Base-by-base conservation (phyloP, 2,113 vertebrate species). In the Mungos mungo region DNA sequence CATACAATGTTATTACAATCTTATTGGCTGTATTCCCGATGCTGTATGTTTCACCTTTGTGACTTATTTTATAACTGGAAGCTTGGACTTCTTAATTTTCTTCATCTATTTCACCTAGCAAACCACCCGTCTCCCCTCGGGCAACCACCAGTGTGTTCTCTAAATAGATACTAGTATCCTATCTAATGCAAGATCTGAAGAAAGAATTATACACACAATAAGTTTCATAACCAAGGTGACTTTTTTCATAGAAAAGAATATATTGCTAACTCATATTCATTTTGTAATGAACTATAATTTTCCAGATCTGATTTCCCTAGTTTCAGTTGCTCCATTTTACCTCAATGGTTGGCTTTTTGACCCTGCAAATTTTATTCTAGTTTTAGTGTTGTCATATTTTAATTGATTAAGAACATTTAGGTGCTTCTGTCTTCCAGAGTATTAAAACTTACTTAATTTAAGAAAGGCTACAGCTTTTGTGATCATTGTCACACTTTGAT, bases 321-420 rank as follows among this genome's bases (percentile, higher is more conserved):
- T 91, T 84, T 86, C 7, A 18, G 33, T 76, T 88, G 60, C 9
- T 35, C 63, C 27, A 25, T 69, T 82, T 60, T 90, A 33, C 69
- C n/a, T 76, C 25, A 88, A 21, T 50, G 19, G 33, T 52, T 86
- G 29, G n/a, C 41, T 69, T 95, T 77, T 84, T 71, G 19, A 54
- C 60, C 29, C 29, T 84, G 33, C 16, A 71, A 25, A 88, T 41
- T 65, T 85, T 79, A 35, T 85, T 69, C 16, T 41, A n/a, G 68
- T 93, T 93, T 97, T 90, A 74, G 93, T 83, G n/a, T 50, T 90
- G 13, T 71, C 50, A 23, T 82, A 52, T 86, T 94, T 94, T 72
- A 94, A 71, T 54, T 84, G 35, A n/a, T 84, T 69, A 93, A 76
- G 52, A 68, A 74, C 65, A 85, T 31, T 91, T 52, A 38, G 41